Evolutionary conservation across 2,888 invertebrate genomes (phyloP).

Genomic region (Tenthredo distinguenda): DNA sequence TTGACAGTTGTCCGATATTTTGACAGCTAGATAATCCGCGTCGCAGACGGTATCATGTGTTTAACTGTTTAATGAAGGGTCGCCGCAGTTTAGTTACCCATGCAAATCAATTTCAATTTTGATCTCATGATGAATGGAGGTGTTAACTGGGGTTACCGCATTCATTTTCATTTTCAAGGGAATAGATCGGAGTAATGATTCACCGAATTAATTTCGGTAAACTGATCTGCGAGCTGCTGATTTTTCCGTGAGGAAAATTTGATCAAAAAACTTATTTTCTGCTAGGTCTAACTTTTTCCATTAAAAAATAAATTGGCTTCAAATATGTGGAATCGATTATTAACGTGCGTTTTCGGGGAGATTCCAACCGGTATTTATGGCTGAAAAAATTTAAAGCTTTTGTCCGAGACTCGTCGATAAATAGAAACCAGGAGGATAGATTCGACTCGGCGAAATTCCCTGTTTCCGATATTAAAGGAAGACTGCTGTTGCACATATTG

Average conservation of each 20-base stretch:
- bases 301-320: neutral
- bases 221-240: no score
- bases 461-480: conserved; percentile 25
- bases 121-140: neutral
- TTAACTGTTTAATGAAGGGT: conserved; percentile 33
- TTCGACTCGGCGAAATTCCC: neutral
- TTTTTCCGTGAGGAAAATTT: no score
- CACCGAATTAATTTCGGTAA: neutral
- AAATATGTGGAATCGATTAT: neutral
- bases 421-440: neutral
- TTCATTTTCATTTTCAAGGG: neutral
- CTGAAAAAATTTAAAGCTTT: conserved; percentile 10
- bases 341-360: neutral
- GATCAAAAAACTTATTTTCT: no score
- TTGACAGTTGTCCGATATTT: conserved; percentile 27
- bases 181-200: neutral
- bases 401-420: neutral
- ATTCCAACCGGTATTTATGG: neutral
- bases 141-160: neutral
- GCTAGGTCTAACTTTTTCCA: neutral
- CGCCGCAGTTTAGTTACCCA: neutral
- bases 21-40: conserved; percentile 5
- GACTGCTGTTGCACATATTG: conserved; percentile 41
- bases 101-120: conserved; percentile 19
- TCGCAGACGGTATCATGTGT: conserved; percentile 1